Evolutionary conservation across 1,140 invertebrate species (phyloP).

Genomic region (Parasteatoda tepidariorum): DNA sequence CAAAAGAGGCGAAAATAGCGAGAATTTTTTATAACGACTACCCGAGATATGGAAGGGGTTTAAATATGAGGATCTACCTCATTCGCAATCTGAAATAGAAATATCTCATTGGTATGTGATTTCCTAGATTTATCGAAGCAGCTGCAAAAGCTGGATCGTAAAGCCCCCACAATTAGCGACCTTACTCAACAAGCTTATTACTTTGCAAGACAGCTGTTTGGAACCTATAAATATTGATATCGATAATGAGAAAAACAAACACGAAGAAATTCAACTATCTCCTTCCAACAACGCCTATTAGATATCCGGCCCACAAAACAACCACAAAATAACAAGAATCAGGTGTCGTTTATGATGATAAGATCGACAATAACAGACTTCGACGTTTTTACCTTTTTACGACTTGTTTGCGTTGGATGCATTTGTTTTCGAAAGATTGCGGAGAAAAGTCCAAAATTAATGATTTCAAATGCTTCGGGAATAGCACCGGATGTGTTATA

Average conservation of each 20-base stretch:
- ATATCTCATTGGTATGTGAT: too few species aligned
- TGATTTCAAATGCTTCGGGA: background rate
- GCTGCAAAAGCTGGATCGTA: background rate
- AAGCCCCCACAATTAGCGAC: background rate
- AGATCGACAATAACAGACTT: slow-evolving; percentile 36
- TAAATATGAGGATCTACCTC: too few species aligned
- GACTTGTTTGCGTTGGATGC: slow-evolving; percentile 34
- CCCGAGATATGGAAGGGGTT: too few species aligned
- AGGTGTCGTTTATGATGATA: slow-evolving; percentile 38
- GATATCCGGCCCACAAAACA: slow-evolving; percentile 9
- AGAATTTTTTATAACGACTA: too few species aligned
- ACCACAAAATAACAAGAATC: slow-evolving; percentile 6
- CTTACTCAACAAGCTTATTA: background rate
- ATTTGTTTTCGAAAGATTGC: background rate
- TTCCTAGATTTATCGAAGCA: background rate
- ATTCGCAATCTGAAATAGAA: too few species aligned
- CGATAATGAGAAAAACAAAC: slow-evolving; percentile 11
- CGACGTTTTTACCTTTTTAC: slow-evolving; percentile 27
- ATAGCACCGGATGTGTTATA: background rate
- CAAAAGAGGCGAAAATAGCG: too few species aligned
- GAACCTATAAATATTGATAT: slow-evolving; percentile 48
- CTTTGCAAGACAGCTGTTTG: background rate
- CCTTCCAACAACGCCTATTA: slow-evolving; percentile 25
- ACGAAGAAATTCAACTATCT: background rate
- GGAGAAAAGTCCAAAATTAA: slow-evolving; percentile 17